phyloP scores from a whole-genome alignment of 2,113 vertebrate species.

The Cranoglanis bouderius region DNA sequence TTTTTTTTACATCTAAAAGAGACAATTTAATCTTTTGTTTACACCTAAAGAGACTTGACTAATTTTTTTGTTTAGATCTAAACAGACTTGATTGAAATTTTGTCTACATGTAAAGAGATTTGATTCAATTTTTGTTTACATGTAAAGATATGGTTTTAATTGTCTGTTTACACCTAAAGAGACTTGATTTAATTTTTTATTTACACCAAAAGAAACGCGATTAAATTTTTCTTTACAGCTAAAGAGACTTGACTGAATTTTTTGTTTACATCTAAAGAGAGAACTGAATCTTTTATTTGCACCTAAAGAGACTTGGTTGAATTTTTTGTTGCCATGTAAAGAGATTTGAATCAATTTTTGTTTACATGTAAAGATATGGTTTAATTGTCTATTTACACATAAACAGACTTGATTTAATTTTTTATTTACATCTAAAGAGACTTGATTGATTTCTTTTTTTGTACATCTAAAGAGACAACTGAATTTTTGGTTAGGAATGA shows the following conservation, averaged over 20 bases:
- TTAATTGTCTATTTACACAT: too few species aligned
- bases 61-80: not conserved
- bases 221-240: too few species aligned
- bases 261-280: too few species aligned
- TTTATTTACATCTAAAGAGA: not conserved
- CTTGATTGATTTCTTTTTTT: not conserved
- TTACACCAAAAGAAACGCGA: too few species aligned
- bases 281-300: not conserved
- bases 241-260: not conserved
- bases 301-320: too few species aligned
- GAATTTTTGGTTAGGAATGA: not conserved
- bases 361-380: too few species aligned
- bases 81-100: not conserved
- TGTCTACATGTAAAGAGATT: not conserved
- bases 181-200: not conserved
- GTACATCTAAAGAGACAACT: not conserved
- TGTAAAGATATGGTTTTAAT: too few species aligned
- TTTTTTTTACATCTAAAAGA: not conserved
- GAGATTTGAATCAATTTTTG: too few species aligned
- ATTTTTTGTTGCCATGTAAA: too few species aligned
- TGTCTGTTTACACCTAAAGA: not conserved
- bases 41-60: not conserved
- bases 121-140: not conserved
- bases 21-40: not conserved
- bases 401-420: not conserved